Conservation (phyloP, 2,888 invertebrate genomes). For the Drosophila diplacantha region DNA sequence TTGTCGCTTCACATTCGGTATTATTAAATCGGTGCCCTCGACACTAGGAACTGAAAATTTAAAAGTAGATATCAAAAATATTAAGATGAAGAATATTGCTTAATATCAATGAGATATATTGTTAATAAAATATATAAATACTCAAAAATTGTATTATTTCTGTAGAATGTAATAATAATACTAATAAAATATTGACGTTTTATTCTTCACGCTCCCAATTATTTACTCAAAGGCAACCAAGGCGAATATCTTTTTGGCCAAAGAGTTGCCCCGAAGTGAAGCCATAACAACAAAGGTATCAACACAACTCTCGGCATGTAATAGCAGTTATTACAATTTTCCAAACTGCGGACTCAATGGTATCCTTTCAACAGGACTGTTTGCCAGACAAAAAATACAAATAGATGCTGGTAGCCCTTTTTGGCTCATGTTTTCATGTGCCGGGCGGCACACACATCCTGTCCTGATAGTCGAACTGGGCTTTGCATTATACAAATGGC, state of each 20-base stretch:
- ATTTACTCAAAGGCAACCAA: too few species aligned
- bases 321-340: constrained; percentile 56
- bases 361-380: constrained; percentile 42
- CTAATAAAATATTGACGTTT: not conserved
- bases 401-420: constrained; percentile 49
- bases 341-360: constrained; percentile 46
- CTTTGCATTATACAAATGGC: constrained; percentile 66
- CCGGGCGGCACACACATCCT: constrained; percentile 55
- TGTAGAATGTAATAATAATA: too few species aligned
- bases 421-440: constrained; percentile 37
- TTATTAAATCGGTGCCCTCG: constrained; percentile 84
- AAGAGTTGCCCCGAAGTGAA: not conserved
- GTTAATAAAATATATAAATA: too few species aligned
- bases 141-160: too few species aligned
- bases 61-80: constrained; percentile 49
- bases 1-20: constrained; percentile 84
- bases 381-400: constrained; percentile 52
- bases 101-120: not conserved
- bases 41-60: constrained; percentile 80
- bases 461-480: constrained; percentile 60
- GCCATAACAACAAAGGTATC: constrained; percentile 42
- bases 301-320: constrained; percentile 9
- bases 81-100: too few species aligned
- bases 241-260: not conserved
- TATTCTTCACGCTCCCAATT: too few species aligned